Percentiles rank a stretch among this genome's conserved stretches.
Conservation (phyloP, 2,797 vertebrate genomes). For the Anableps anableps region DNA sequence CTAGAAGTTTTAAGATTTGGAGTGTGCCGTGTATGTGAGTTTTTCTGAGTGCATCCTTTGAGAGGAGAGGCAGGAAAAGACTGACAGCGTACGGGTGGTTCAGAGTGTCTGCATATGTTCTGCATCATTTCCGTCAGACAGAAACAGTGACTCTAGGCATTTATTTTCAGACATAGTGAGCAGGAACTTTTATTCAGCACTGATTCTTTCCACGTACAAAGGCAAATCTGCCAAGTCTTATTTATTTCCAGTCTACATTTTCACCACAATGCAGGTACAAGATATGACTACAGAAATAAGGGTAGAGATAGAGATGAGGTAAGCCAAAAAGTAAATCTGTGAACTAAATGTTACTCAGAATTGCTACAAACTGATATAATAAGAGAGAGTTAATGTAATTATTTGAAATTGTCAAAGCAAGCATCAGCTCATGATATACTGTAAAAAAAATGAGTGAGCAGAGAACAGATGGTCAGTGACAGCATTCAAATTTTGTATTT, state of each 20-base stretch:
- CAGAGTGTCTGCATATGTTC: neutral
- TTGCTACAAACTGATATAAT: neutral
- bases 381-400: neutral
- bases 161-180: conserved; percentile 2
- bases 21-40: neutral
- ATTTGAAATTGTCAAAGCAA: neutral
- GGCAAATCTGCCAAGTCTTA: neutral
- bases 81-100: neutral
- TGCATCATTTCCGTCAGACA: neutral
- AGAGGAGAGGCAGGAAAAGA: neutral
- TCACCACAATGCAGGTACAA: neutral
- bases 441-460: neutral
- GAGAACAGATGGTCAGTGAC: conserved; percentile 72
- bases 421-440: neutral
- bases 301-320: neutral
- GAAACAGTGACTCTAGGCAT: conserved; percentile 20
- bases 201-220: conserved; percentile 15
- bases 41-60: neutral
- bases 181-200: conserved; percentile 15
- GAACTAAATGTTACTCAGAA: neutral
- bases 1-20: neutral
- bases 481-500: conserved; percentile 70
- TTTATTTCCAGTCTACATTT: neutral
- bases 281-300: neutral
- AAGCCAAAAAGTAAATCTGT: neutral